These are phyloP conservation scores for Anthophora plumipes DNA, from an alignment of 2,888 invertebrate species.

Conservation along the genomic window DNA sequence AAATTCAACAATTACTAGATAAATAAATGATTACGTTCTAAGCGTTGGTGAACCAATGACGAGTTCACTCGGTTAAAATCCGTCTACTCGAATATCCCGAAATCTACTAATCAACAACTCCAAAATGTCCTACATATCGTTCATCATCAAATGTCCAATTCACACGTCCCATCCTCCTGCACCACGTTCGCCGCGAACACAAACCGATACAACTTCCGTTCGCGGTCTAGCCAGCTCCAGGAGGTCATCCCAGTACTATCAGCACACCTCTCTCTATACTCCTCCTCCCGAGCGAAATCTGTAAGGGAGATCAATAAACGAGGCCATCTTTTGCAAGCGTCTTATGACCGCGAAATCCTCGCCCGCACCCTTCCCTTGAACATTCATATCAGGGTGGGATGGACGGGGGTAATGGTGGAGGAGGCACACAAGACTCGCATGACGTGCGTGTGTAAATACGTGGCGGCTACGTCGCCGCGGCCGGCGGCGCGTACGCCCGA, in stretches of 20 bases:
- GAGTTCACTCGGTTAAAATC: no score
- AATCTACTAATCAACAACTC: background rate
- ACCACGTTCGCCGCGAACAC: background rate
- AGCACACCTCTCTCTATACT: background rate
- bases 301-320: slow-evolving; percentile 54
- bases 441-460: slow-evolving; percentile 60
- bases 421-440: slow-evolving; percentile 20
- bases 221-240: background rate
- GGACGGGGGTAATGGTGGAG: background rate
- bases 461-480: slow-evolving; percentile 50
- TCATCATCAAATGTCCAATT: background rate
- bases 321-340: slow-evolving; percentile 29
- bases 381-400: no score
- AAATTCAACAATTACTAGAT: no score
- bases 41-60: no score
- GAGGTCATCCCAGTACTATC: background rate
- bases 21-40: no score
- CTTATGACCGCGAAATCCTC: slow-evolving; percentile 59
- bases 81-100: no score
- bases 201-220: background rate
- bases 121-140: background rate
- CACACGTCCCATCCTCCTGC: slow-evolving; percentile 2
- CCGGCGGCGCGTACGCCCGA: slow-evolving; percentile 47
- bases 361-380: background rate
- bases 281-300: slow-evolving; percentile 37